phyloP scores from a whole-genome alignment of 92 coral and sea anemone genomes.

The Chrysogorgia sp. region DNA sequence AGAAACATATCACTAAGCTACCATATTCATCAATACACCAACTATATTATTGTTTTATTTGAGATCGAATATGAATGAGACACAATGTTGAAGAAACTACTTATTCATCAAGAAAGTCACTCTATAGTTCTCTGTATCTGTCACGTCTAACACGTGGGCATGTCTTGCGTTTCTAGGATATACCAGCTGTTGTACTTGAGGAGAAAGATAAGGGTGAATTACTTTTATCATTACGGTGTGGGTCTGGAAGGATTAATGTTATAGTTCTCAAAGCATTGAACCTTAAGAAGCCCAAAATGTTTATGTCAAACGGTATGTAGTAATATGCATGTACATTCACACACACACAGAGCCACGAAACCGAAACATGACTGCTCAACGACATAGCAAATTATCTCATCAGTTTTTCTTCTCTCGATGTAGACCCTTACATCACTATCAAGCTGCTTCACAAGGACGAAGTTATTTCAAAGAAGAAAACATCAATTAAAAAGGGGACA shows the following conservation, averaged over 20 bases:
- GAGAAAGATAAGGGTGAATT: conserved; percentile 41
- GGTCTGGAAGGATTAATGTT: conserved; percentile 32
- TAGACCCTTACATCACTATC: conserved; percentile 29
- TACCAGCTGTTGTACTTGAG: not conserved
- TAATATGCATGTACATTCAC: too few species aligned
- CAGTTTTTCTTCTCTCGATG: not conserved
- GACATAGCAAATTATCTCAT: too few species aligned
- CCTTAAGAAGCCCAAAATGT: conserved; percentile 27
- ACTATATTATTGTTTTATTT: too few species aligned
- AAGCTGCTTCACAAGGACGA: conserved; percentile 14
- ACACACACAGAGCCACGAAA: too few species aligned
- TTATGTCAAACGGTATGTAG: conserved; percentile 26
- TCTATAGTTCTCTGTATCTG: too few species aligned
- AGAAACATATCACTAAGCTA: too few species aligned
- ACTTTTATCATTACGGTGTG: conserved; percentile 27
- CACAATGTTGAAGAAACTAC: too few species aligned
- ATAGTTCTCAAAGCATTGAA: conserved; percentile 34
- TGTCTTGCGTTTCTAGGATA: not conserved
- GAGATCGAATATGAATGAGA: too few species aligned
- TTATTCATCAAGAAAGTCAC: too few species aligned
- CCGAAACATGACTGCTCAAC: too few species aligned
- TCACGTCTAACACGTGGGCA: too few species aligned
- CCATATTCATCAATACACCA: too few species aligned
- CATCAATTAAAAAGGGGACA: conserved; percentile 14
- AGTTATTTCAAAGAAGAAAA: conserved; percentile 22